Percentiles rank a stretch among this genome's conserved stretches.
These are phyloP conservation scores for Andrena cerasifolii DNA, from an alignment of 1,140 invertebrate genomes.

Conservation along the genomic window DNA sequence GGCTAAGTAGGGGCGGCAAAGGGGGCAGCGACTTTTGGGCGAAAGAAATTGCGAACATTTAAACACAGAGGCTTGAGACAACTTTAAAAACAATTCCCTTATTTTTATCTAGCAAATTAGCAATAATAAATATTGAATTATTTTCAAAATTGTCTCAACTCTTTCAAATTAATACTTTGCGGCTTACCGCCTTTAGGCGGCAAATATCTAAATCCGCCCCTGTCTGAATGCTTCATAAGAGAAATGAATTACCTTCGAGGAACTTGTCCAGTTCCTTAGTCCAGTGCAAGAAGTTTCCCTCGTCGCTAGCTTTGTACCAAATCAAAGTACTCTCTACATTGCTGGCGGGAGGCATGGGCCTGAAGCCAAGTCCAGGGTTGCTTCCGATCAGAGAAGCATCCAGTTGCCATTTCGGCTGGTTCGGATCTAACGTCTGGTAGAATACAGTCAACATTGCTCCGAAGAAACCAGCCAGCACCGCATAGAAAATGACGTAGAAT, in stretches of 20 bases:
- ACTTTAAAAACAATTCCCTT: too few species aligned
- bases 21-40: too few species aligned
- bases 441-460: constrained; percentile 95
- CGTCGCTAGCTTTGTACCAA: constrained; percentile 92
- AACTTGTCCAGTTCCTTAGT: constrained; percentile 88
- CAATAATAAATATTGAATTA: too few species aligned
- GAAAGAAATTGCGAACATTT: too few species aligned
- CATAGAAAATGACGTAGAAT: constrained; percentile 97
- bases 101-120: too few species aligned
- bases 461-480: constrained; percentile 94
- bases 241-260: constrained; percentile 84
- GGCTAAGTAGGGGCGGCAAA: too few species aligned
- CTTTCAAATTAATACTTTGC: too few species aligned
- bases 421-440: constrained; percentile 94
- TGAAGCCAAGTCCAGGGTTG: constrained; percentile 97
- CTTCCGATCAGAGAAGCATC: constrained; percentile 92
- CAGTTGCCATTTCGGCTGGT: constrained; percentile 93
- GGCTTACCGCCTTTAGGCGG: too few species aligned
- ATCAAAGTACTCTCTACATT: constrained; percentile 97
- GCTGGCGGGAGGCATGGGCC: constrained; percentile 93
- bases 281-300: constrained; percentile 92
- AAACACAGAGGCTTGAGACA: too few species aligned
- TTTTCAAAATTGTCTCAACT: too few species aligned
- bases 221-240: too few species aligned
- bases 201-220: too few species aligned